Evolutionary conservation across 2,888 invertebrate genomes (phyloP), one percentile per base, ranked within the genome.

Genomic region (Drosophila rellima): DNA sequence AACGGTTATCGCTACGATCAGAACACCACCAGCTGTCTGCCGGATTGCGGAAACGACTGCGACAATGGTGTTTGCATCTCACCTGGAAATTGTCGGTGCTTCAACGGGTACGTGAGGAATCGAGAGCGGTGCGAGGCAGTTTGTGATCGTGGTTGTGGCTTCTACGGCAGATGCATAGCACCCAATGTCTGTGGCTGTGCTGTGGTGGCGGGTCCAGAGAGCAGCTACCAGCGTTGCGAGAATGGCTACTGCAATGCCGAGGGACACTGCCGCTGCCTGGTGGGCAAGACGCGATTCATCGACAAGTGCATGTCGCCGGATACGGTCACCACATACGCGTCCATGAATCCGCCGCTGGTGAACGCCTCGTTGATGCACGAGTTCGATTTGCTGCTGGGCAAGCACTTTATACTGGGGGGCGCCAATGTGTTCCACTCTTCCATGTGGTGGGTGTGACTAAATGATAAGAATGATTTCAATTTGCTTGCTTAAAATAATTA

Each of bases 71-170:
- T 88, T 0, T 94, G 94, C 68, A 71, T 84, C 0, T 87, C 89
- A 1, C 93, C 93, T 0, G 87, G 91, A 1, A 78, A 82, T 15
- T 94, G 94, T 44, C 75, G 79, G 8, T 94, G 94, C 67, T 83
- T 91, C 29, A 77, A 75, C 20, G 93, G 93, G 1, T 93, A 92
- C 33, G 71, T 76, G 2, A 79, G 86, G 26, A 86, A 83, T 37
- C 81, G 87, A 1, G 56, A 80, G 29, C 81, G 82, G 3, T 91
- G 91, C 57, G 90, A 89, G 10, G 91, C 90, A 0, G 68, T 90
- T 13, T 91, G 92, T 52, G 85, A 88, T 7, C 74, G 60, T 0
- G 91, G 90, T 2, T 92, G 93, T 23, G 82, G 90, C 8, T 91
- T 90, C 65, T 91, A 91, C 51, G 92, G 92, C 55, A 84, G 80